Evolutionary conservation across 2,797 vertebrate species (phyloP).

Genomic region (Amphiprion clarkii): DNA sequence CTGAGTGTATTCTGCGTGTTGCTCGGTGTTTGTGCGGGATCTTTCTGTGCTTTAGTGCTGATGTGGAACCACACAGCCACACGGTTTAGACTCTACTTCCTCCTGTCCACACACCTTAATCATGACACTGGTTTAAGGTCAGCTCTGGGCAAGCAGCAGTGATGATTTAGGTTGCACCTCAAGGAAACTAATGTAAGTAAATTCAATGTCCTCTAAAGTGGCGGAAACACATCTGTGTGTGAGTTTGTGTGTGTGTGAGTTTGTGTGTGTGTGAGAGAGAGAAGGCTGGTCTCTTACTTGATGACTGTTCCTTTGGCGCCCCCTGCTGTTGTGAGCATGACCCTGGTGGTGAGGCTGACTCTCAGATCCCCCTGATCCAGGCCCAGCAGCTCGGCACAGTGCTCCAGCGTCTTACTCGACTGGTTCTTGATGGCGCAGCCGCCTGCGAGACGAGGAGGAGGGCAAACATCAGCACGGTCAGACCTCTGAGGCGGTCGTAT

Average conservation of each 20-base stretch:
- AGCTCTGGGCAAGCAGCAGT: neutral
- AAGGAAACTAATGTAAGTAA: neutral
- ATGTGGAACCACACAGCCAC: no score
- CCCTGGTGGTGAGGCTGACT: constrained; percentile 92
- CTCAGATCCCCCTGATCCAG: constrained; percentile 93
- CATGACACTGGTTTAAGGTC: no score
- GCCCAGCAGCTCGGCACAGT: constrained; percentile 93
- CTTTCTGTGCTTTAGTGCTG: no score
- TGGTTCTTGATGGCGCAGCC: constrained; percentile 86
- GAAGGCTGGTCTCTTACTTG: constrained; percentile 85
- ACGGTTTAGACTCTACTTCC: no score
- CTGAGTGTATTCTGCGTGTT: no score
- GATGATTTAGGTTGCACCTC: neutral
- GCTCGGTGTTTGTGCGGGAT: no score
- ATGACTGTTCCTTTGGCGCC: constrained; percentile 96
- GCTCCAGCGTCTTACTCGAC: constrained; percentile 87
- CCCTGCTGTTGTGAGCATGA: constrained; percentile 98
- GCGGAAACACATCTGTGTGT: neutral
- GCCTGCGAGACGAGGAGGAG: constrained; percentile 46
- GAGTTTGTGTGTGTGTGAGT: neutral
- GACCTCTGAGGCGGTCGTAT: neutral
- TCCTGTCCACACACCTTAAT: no score
- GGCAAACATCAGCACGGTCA: neutral
- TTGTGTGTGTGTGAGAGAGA: no score
- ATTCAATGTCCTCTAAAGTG: neutral